Conservation (phyloP, 1,140 invertebrate genomes). For the Trialeurodes vaporariorum region DNA sequence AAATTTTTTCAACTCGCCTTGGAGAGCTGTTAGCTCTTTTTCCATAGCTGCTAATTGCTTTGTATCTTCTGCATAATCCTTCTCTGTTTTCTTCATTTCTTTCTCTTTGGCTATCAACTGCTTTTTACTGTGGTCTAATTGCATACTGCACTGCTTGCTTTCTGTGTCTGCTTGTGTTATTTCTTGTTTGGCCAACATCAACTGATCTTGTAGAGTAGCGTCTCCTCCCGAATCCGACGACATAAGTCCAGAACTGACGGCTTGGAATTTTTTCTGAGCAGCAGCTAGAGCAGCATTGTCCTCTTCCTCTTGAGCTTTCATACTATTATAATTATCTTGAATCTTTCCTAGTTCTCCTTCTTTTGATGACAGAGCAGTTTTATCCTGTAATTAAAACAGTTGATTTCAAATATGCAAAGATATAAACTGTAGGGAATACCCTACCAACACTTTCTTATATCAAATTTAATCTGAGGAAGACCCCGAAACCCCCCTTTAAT, state of each 20-base stretch:
- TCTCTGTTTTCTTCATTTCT: slow-evolving; percentile 56
- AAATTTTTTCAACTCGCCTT: slow-evolving; percentile 44
- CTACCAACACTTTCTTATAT: no score
- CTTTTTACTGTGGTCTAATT: slow-evolving; percentile 53
- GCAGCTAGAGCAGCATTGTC: slow-evolving; percentile 54
- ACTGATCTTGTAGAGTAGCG: slow-evolving; percentile 77
- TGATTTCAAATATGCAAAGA: slow-evolving; percentile 4
- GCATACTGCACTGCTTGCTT: slow-evolving; percentile 64
- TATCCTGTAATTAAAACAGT: slow-evolving; percentile 40
- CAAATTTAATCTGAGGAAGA: no score
- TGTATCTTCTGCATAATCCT: slow-evolving; percentile 58
- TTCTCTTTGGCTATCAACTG: slow-evolving; percentile 53
- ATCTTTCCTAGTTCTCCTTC: slow-evolving; percentile 52
- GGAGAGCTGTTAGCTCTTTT: slow-evolving; percentile 44
- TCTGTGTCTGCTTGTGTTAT: slow-evolving; percentile 67
- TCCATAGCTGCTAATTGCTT: slow-evolving; percentile 46
- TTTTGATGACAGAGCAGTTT: slow-evolving; percentile 48
- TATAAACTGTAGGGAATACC: no score
- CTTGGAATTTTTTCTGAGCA: slow-evolving; percentile 70
- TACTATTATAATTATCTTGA: slow-evolving; percentile 51
- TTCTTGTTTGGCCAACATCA: slow-evolving; percentile 68
- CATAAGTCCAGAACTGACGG: slow-evolving; percentile 68
- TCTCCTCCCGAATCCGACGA: slow-evolving; percentile 70
- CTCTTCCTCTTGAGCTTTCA: slow-evolving; percentile 52
- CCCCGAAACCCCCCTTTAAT: no score